phyloP scores from a whole-genome alignment of 92 coral and sea anemone genomes.

The Porites cylindrica region DNA sequence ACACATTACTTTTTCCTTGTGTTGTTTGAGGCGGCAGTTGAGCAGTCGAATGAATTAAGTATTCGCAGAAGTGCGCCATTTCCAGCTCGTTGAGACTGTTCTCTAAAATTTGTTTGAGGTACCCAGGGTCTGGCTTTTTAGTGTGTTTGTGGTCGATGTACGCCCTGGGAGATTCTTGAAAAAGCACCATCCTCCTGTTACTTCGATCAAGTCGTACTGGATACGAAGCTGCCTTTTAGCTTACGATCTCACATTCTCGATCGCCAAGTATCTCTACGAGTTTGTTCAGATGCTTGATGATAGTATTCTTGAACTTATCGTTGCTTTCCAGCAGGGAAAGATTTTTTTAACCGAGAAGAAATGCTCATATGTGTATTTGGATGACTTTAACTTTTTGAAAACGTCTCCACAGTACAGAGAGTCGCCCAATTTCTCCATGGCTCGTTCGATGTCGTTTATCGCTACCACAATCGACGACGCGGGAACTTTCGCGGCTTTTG shows the following conservation, averaged over 20 bases:
- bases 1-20: constrained; percentile 32
- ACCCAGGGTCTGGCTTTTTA: constrained; percentile 1
- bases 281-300: not conserved
- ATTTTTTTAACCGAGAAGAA: constrained; percentile 22
- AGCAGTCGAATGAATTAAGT: constrained; percentile 11
- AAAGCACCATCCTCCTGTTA: constrained; percentile 24
- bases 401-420: constrained; percentile 43
- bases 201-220: constrained; percentile 45
- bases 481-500: not conserved
- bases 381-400: constrained; percentile 15
- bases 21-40: constrained; percentile 18
- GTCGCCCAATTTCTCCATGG: constrained; percentile 43
- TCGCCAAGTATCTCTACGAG: too few species aligned
- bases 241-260: too few species aligned
- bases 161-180: constrained; percentile 39
- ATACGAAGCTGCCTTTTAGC: not conserved
- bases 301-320: constrained; percentile 29
- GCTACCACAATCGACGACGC: constrained; percentile 36
- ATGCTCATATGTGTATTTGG: constrained; percentile 42
- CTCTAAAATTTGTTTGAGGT: constrained; percentile 38
- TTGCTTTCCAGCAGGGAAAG: constrained; percentile 28
- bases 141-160: constrained; percentile 14
- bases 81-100: constrained; percentile 41
- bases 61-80: constrained; percentile 23
- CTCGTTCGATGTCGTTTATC: constrained; percentile 42